phyloP scores from a whole-genome alignment of 2,113 vertebrate species.

The Sakesphorus luctuosus region DNA sequence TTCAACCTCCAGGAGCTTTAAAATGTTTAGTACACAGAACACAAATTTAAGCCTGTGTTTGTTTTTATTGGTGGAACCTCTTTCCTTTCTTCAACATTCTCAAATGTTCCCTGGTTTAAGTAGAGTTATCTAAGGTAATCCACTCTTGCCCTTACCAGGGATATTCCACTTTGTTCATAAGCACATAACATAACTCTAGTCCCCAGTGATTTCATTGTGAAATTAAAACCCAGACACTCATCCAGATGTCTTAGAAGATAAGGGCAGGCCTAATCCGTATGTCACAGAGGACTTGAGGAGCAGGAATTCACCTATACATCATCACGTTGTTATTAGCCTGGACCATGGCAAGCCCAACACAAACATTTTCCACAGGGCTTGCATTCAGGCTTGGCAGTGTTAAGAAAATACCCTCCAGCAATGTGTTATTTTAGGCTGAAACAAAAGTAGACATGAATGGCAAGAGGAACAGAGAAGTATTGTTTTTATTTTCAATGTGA shows the following conservation, averaged over 20 bases:
- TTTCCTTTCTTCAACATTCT: slow-evolving; percentile 91
- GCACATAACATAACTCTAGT: slow-evolving; percentile 79
- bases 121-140: slow-evolving; percentile 90
- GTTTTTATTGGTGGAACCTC: slow-evolving; percentile 78
- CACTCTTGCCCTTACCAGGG: slow-evolving; percentile 84
- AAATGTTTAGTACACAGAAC: slow-evolving; percentile 72
- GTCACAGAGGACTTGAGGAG: slow-evolving; percentile 83
- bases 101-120: slow-evolving; percentile 89
- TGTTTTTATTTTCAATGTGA: slow-evolving; percentile 79
- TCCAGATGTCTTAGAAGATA: slow-evolving; percentile 94
- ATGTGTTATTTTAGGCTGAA: slow-evolving; percentile 85
- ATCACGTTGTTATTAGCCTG: slow-evolving; percentile 89
- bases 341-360: slow-evolving; percentile 76
- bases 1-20: slow-evolving; percentile 66
- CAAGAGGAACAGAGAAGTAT: slow-evolving; percentile 81
- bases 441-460: slow-evolving; percentile 85
- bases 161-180: slow-evolving; percentile 86
- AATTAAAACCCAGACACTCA: slow-evolving; percentile 88
- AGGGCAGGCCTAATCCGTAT: slow-evolving; percentile 83
- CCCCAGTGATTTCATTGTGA: slow-evolving; percentile 80
- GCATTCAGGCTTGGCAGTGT: slow-evolving; percentile 75
- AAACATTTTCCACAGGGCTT: slow-evolving; percentile 77
- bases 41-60: slow-evolving; percentile 78
- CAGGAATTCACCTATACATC: slow-evolving; percentile 92
- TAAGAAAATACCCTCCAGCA: slow-evolving; percentile 83